Evolutionary conservation across 2,113 vertebrate genomes (phyloP), one percentile per base, ranked within the genome.

Genomic region (Megaleporinus macrocephalus): DNA sequence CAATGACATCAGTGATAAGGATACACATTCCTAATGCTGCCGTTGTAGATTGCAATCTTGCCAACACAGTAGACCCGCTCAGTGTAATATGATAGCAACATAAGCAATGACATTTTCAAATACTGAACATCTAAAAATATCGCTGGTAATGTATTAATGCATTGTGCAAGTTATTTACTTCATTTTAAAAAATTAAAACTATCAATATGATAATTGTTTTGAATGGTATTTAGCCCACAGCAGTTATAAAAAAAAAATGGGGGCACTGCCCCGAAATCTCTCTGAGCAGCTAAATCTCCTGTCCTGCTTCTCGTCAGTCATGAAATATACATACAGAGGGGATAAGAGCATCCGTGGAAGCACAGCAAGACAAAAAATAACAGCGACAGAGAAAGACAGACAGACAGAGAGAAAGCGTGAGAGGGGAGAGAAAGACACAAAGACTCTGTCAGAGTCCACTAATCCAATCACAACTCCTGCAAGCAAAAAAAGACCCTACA

Each of bases 241-340:
- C 12, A 30, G 41, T 33, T 30, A 20, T 18, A 20, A 33, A 66
- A 68, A 33, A n/a, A n/a, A n/a, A n/a, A n/a, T n/a, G 16, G 30
- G 30, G 29, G 12, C 27, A 33, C 30, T 66, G 63, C 29, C 57
- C n/a, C 57, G 5, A 61, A 57, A 61, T 61, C 57, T 61, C 57
- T 61, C 22, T 61, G 57, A 61, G 57, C 57, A 61, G 57, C 22
- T 61, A 13, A 61, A 55, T 51, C 61, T 41, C 57, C 13, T 18
- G 29, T 59, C 22, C 49, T 61, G 61, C 44, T 24, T 26, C 61
- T 44, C 14, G 73, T 27, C 72, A 66, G 71, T 80, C 29, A 78
- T 80, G 89, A 91, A 91, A 89, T 62, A 77, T 75, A 55, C 72
- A 76, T 69, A 30, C 15, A 79, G 36, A 41, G 51, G 55, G 30